Evolutionary conservation across 2,113 vertebrate genomes (phyloP).

Genomic region (Shinisaurus crocodilurus): DNA sequence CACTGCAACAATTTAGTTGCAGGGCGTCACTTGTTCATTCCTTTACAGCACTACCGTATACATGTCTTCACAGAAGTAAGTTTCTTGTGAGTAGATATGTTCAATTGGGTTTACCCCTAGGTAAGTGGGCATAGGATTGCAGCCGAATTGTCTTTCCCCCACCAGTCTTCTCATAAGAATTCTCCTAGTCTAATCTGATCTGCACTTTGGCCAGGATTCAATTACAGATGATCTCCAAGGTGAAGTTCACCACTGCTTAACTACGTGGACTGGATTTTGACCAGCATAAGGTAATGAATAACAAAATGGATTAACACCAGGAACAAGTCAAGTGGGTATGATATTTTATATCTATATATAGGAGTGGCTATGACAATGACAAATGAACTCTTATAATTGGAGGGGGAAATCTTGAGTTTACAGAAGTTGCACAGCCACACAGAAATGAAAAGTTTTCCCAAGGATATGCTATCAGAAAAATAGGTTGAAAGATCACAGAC

Average conservation of each 20-base stretch:
- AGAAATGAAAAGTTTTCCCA: slow-evolving; percentile 3
- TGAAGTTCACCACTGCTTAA: slow-evolving; percentile 42
- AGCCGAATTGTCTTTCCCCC: not conserved
- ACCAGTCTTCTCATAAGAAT: not conserved
- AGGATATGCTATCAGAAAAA: not conserved
- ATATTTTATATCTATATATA: not conserved
- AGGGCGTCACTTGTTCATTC: not conserved
- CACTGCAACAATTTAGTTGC: not conserved
- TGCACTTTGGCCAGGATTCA: slow-evolving; percentile 9
- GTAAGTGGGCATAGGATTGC: not conserved
- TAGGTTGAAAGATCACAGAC: not conserved
- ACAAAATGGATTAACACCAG: not conserved
- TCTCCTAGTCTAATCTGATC: slow-evolving; percentile 5
- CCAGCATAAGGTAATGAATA: slow-evolving; percentile 6
- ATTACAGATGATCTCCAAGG: slow-evolving; percentile 27
- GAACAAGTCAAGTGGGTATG: not conserved
- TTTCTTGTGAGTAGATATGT: not conserved
- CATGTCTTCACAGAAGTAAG: not conserved
- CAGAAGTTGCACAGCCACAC: not conserved
- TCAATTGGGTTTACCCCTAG: not conserved
- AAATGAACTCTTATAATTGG: not conserved
- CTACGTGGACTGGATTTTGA: not conserved
- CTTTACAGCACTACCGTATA: not conserved
- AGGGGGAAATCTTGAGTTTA: not conserved
- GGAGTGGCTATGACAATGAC: not conserved